Conservation (phyloP, 2,888 invertebrate genomes). For the Oligia strigilis region DNA sequence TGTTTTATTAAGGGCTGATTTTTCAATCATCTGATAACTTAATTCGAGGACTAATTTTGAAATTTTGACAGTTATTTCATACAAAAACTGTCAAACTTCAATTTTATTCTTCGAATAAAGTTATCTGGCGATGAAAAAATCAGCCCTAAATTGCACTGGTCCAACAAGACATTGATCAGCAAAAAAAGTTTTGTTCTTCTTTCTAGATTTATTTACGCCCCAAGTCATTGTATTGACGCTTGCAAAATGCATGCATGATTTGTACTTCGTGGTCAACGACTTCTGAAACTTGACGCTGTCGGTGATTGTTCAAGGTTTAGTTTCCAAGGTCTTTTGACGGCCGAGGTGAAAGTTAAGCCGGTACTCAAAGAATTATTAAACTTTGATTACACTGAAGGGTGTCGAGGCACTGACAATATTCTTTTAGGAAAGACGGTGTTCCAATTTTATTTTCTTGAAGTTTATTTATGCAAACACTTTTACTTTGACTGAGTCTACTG, state of each 20-base stretch:
- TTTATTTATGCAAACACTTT: background rate
- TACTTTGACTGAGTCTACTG: too few relatives aligned
- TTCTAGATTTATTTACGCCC: constrained; percentile 36
- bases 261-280: constrained; percentile 28
- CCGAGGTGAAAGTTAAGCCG: constrained; percentile 17
- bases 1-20: too few relatives aligned
- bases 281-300: background rate
- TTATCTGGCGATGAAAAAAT: too few relatives aligned
- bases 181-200: too few relatives aligned
- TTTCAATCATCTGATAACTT: too few relatives aligned
- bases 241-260: constrained; percentile 32
- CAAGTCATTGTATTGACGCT: constrained; percentile 16
- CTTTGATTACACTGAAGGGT: constrained; percentile 16
- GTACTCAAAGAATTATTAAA: constrained; percentile 13
- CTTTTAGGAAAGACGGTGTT: background rate
- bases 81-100: too few relatives aligned
- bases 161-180: too few relatives aligned
- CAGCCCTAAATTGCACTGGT: too few relatives aligned
- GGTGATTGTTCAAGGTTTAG: constrained; percentile 13
- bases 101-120: too few relatives aligned
- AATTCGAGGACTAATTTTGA: too few relatives aligned
- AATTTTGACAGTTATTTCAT: too few relatives aligned
- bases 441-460: background rate
- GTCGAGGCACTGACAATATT: background rate
- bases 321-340: background rate